These are phyloP conservation scores for Netelia fuscicornis DNA, from an alignment of 2,888 invertebrate species.

Conservation along the genomic window DNA sequence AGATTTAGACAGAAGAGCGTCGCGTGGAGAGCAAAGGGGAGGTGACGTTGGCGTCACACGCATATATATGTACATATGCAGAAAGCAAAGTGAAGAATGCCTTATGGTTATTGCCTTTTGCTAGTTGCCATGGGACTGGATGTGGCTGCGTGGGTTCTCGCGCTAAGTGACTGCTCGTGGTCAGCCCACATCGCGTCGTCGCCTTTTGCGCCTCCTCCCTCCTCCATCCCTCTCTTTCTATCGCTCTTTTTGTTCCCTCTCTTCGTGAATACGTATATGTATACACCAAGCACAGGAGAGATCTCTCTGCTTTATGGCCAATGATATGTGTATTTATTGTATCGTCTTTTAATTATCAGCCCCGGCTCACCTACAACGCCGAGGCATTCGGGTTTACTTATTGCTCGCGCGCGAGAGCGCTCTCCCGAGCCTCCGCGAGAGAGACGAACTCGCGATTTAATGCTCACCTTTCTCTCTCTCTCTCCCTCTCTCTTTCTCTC, in stretches of 20 bases:
- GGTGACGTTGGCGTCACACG: conserved; percentile 40
- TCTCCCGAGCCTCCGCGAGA: conserved; percentile 18
- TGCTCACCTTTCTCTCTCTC: conserved; percentile 72
- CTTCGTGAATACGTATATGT: background rate
- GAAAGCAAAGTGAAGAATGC: conserved; percentile 73
- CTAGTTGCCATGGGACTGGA: conserved; percentile 79
- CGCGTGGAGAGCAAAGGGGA: conserved; percentile 28
- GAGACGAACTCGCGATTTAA: conserved; percentile 74
- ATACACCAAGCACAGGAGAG: conserved; percentile 65
- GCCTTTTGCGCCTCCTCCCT: background rate
- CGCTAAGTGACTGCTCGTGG: conserved; percentile 73
- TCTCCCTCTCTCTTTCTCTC: conserved; percentile 44
- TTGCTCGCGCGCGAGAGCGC: conserved; percentile 74
- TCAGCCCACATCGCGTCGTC: conserved; percentile 77
- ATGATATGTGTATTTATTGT: conserved; percentile 85
- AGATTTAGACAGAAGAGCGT: background rate
- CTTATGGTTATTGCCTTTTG: conserved; percentile 81
- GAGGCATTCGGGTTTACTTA: conserved; percentile 83
- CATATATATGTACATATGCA: background rate
- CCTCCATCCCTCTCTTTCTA: background rate
- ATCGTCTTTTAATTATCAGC: conserved; percentile 85
- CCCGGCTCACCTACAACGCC: conserved; percentile 83
- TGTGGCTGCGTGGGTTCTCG: conserved; percentile 82
- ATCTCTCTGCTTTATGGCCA: conserved; percentile 82
- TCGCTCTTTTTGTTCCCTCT: conserved; percentile 12